Percentiles rank a stretch among this genome's conserved stretches.
These are phyloP conservation scores for Emydocephalus ijimae DNA, from an alignment of 2,113 vertebrate species.

Conservation along the genomic window DNA sequence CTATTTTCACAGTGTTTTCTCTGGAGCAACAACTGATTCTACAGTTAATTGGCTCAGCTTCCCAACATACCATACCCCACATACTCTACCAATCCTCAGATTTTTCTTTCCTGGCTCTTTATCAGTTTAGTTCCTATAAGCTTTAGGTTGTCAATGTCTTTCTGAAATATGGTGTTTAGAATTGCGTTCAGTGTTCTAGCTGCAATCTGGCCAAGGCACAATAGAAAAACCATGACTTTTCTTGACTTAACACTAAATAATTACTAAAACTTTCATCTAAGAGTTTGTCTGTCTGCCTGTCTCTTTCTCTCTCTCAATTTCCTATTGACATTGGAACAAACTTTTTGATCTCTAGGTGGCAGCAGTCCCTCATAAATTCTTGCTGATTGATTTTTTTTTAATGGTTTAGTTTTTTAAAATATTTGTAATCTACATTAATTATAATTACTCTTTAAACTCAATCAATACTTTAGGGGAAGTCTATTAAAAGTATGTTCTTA, in stretches of 20 bases:
- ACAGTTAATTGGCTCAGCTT: background rate
- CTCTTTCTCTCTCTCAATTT: background rate
- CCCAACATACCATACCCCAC: background rate
- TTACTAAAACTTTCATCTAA: background rate
- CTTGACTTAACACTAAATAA: background rate
- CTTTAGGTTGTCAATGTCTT: background rate
- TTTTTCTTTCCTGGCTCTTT: background rate
- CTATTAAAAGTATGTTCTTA: background rate
- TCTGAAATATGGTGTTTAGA: background rate
- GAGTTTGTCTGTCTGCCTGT: background rate
- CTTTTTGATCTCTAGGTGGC: conserved; percentile 14
- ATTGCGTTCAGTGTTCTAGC: background rate
- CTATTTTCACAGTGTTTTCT: background rate
- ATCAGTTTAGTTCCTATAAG: background rate
- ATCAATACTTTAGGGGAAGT: background rate
- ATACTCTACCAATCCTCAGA: background rate
- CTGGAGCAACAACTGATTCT: background rate
- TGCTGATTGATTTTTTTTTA: background rate
- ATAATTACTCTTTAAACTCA: background rate
- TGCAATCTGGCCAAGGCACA: background rate
- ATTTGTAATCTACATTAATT: background rate
- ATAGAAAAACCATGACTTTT: background rate
- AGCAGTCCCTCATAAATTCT: conserved; percentile 5
- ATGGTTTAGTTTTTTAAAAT: background rate
- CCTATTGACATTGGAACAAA: no score